A percentile compares a stretch with the other conserved stretches of the same genome.
phyloP scores from a whole-genome alignment of 2,113 vertebrate species.

The Varanus komodoensis region DNA sequence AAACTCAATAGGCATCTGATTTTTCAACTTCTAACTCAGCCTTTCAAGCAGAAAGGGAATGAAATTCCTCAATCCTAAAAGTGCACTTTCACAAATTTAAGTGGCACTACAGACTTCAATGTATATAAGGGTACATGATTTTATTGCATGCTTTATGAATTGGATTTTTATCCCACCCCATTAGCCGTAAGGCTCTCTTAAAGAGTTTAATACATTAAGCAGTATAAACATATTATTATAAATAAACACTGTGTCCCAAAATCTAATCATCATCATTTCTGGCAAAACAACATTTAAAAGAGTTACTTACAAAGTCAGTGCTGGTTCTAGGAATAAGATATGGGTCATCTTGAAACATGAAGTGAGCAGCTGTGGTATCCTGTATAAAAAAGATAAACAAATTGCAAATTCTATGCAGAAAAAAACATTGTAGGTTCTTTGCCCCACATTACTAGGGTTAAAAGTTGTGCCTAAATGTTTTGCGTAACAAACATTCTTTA shows the following conservation, averaged over 20 bases:
- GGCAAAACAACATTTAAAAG: neutral
- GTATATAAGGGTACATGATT: neutral
- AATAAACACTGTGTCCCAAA: neutral
- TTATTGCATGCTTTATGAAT: too few species aligned
- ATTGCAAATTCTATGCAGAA: neutral
- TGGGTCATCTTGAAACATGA: constrained; percentile 91
- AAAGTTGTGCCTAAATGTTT: neutral
- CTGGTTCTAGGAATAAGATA: constrained; percentile 85
- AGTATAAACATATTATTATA: too few species aligned
- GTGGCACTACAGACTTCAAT: neutral
- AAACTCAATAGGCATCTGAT: neutral
- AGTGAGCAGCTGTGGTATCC: constrained; percentile 88
- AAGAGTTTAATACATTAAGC: too few species aligned
- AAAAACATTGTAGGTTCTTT: neutral
- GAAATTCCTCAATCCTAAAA: neutral
- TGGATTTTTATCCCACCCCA: too few species aligned
- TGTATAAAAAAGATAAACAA: constrained; percentile 52
- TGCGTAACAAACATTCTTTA: neutral
- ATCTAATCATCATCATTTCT: neutral
- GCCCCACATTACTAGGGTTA: neutral
- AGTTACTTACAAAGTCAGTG: constrained; percentile 81
- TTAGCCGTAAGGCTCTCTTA: too few species aligned
- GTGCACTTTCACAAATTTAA: neutral
- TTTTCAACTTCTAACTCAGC: neutral
- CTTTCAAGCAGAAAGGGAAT: neutral